Evolutionary conservation across 2,113 vertebrate species (phyloP).

Genomic region (Caracal caracal): DNA sequence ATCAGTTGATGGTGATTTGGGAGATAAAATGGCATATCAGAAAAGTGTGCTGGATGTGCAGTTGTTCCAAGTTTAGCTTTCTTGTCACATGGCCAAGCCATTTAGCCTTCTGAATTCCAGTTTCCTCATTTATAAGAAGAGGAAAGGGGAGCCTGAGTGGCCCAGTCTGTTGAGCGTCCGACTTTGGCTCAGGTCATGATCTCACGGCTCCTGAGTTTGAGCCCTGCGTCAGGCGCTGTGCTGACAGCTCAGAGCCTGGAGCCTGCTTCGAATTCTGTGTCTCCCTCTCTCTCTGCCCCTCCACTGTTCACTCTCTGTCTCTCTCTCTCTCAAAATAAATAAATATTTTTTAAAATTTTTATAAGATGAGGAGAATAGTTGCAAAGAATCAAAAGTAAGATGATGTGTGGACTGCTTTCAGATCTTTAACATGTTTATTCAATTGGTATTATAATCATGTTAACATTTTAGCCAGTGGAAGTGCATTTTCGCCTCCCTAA

Average conservation of each 20-base stretch:
- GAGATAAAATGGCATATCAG: not conserved
- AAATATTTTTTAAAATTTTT: too few relatives aligned
- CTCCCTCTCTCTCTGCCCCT: too few relatives aligned
- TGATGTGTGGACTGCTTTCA: not conserved
- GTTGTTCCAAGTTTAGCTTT: not conserved
- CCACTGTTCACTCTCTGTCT: too few relatives aligned
- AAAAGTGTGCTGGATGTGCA: not conserved
- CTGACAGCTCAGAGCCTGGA: too few relatives aligned
- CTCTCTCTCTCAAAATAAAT: too few relatives aligned
- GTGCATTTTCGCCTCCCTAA: not conserved
- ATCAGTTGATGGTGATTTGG: not conserved
- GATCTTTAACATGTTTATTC: not conserved
- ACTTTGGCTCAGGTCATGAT: too few relatives aligned
- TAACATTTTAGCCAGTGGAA: not conserved
- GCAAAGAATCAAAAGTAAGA: not conserved
- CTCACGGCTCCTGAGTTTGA: too few relatives aligned
- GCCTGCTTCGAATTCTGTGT: too few relatives aligned
- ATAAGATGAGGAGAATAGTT: not conserved
- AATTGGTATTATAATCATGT: not conserved
- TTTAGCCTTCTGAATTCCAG: not conserved
- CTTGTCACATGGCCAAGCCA: not conserved
- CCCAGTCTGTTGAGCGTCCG: too few relatives aligned
- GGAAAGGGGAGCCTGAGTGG: too few relatives aligned
- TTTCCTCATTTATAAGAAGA: not conserved
- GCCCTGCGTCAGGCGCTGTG: too few relatives aligned